Base-by-base conservation (phyloP, 1,140 invertebrate species). In the Drosophila miranda region DNA sequence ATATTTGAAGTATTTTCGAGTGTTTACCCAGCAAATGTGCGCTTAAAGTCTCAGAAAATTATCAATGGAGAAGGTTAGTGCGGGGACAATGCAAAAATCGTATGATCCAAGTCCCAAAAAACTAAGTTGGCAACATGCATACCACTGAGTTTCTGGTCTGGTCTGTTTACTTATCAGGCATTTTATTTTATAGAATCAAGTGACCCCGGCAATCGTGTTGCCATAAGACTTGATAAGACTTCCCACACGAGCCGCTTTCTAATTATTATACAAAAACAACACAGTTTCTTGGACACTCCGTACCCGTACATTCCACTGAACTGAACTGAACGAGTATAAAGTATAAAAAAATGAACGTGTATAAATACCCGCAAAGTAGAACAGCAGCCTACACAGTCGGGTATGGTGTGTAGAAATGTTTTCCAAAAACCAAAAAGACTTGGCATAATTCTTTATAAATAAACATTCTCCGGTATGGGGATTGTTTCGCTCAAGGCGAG, bases 361-460 rank as follows among this genome's bases (percentile, higher is more conserved):
- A 58, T 43, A 26, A 9, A 38, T 58, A 45, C 50, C 34, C 28
- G 43, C 19, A 30, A 44, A 28, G 6, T 19, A 76, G 81, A 81
- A 78, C 81, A 21, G 52, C 74, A 62, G 41, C 49, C 23, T 44
- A 21, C 49, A 23, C 42, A 54, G 3, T 5, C 11, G 34, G 34
- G 42, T 59, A 58, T 58, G 23, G 23, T 5, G 48, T 46, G 44
- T 58, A 45, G 42, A 50, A 72, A 49, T 11, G 53, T 68, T 80
- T 86, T 74, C 72, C 72, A 76, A 79, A 83, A 48, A 63, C 44
- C 30, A 42, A 48, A 54, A 45, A 73, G 64, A 53, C 41, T 58
- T 78, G 53, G 60, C 60, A 74, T 72, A 74, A 19, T 70, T 69
- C 60, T 86, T 74, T 86, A 80, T 70, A 84, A 84, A 86, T 83